Evolutionary conservation across 2,888 invertebrate genomes (phyloP).

Genomic region (Drosophila aldrichi): DNA sequence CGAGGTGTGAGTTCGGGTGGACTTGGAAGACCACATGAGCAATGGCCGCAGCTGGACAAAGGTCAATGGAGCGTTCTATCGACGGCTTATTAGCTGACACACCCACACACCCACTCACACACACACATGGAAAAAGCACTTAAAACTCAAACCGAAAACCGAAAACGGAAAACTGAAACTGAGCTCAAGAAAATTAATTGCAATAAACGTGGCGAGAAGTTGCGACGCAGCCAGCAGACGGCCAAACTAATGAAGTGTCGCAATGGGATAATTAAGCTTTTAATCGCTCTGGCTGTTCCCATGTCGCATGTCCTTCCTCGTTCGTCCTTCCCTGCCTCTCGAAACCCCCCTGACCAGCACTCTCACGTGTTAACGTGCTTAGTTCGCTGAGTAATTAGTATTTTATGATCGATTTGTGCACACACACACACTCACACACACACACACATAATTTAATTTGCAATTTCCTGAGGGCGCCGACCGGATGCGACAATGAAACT

Average conservation of each 20-base stretch:
- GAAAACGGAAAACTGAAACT: constrained; percentile 50
- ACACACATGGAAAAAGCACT: constrained; percentile 41
- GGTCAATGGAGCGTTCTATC: constrained; percentile 22
- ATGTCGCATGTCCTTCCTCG: constrained; percentile 4
- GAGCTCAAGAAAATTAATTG: constrained; percentile 76
- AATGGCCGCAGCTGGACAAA: constrained; percentile 34
- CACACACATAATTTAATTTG: constrained; percentile 72
- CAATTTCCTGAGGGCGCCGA: constrained; percentile 44
- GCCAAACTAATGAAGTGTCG: constrained; percentile 79
- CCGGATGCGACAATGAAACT: constrained; percentile 47
- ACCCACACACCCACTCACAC: constrained; percentile 4
- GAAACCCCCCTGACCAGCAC: constrained; percentile 19
- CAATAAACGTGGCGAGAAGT: constrained; percentile 73
- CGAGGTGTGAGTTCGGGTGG: neutral
- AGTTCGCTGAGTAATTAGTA: constrained; percentile 69
- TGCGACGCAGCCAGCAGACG: constrained; percentile 16
- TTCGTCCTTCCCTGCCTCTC: neutral
- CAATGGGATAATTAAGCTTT: constrained; percentile 79
- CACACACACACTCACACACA: constrained; percentile 51
- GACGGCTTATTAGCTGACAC: constrained; percentile 24
- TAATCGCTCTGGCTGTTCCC: constrained; percentile 61
- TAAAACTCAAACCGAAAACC: constrained; percentile 60
- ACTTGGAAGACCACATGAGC: constrained; percentile 27
- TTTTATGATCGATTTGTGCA: constrained; percentile 80
- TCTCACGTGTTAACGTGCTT: constrained; percentile 59